Evolutionary conservation across 1,140 invertebrate genomes (phyloP), one percentile per base, ranked within the genome.

Genomic region (Polyergus mexicanus): DNA sequence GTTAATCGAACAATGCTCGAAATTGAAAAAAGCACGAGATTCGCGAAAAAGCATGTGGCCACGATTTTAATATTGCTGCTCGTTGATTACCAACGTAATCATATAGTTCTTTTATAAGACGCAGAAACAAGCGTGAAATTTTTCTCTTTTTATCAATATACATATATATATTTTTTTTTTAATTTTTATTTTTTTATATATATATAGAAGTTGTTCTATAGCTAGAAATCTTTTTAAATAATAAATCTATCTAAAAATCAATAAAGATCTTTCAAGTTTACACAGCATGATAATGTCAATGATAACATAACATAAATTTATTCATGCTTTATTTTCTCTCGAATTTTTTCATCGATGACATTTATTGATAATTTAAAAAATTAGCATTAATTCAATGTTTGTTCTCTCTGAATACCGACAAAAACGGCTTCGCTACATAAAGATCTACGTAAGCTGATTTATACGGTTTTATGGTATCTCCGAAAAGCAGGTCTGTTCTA

Each of bases 401-500:
- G 47, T 62, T 62, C 35, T 28, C 44, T 19, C n/a, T 13, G 16
- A 75, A 41, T 25, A 6, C 0, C 47, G 51, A 7, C 11, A 54
- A 54, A 11, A 8, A 28, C 47, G 35, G 4, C 44, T 10, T 71
- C 4, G 54, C 51, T 22, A 38, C 10, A 25, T 3, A 25, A 56
- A 11, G 41, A 63, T 77, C 19, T 32, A 47, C 19, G 22, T n/a
- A n/a, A 0, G 22, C 41, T 65, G 62, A 66, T 78, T 78, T 78
- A 78, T n/a, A 32, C 63, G 41, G 66, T 78, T 28, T 28, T 32
- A 54, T 63, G 47, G 68, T 78, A 78, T 68, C 44, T 78, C 35
- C 38, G 32, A 80, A 69, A 80, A 16, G 4, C 63, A 19, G 32
- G 13, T 32, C 60, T 32, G 44, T 22, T 6, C 63, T 80, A 54